Evolutionary conservation across 2,888 invertebrate genomes (phyloP), one percentile per base, ranked within the genome.

Genomic region (Chorisops tibialis): DNA sequence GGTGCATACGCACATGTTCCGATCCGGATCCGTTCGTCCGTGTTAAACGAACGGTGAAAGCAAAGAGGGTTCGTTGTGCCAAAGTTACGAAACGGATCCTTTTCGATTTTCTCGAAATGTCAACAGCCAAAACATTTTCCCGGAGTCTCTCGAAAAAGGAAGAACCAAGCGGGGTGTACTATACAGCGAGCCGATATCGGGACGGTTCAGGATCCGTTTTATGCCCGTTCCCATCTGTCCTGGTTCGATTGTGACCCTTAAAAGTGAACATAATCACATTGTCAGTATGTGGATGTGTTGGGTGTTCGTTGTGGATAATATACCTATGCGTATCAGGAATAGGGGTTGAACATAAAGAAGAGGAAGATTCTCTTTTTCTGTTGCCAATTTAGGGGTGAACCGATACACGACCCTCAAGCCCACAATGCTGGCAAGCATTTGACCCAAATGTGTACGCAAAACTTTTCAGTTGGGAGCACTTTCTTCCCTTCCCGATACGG

Each of bases 371-470:
- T 16, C 50, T 48, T 58, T 62, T 59, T 59, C 45, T 65, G 61
- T 30, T 61, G 61, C 63, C 65, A 65, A 64, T 63, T 66, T 66
- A 63, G 51, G 66, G 66, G 66, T 66, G 66, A 66, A 66, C 66
- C 66, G 50, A 64, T 66, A 66, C 66, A 66, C 64, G 63, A 66
- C 66, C 66, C 66, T 63, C 48, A 61, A 63, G 66, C 66, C 66
- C 66, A 66, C 66, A 66, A 66, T 52, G 65, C 62, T 65, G 65
- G 65, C 65, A 65, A 65, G 47, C 65, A 63, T 63, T 65, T 65
- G 65, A 65, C 65, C 65, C 59, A 65, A 65, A 65, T 65, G 65
- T 63, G 62, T 65, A 65, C 63, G 65, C 65, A 63, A 63, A 65
- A 65, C 59, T 63, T 63, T 65, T 65, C 65, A 62, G 30, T 47